A percentile compares a stretch with the other conserved stretches of the same genome.
phyloP scores from a whole-genome alignment of 2,113 vertebrate species.

The Osmerus eperlanus region DNA sequence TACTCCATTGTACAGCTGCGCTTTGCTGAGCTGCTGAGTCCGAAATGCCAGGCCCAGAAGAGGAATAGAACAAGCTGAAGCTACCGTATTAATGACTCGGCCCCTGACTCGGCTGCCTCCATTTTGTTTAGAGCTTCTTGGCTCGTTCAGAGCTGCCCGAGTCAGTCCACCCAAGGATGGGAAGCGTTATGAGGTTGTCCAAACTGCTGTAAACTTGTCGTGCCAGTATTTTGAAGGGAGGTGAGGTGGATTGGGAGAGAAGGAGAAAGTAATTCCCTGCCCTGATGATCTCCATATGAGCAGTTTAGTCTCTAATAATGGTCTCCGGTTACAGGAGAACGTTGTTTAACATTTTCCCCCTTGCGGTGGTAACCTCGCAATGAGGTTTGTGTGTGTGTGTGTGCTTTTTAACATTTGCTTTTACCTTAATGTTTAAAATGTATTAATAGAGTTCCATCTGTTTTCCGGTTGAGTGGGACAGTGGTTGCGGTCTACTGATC shows the following conservation, averaged over 20 bases:
- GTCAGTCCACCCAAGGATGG: conserved; percentile 40
- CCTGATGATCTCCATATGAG: conserved; percentile 68
- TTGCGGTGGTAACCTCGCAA: conserved; percentile 29
- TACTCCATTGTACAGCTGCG: too few relatives aligned
- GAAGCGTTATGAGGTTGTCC: conserved; percentile 56
- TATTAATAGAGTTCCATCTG: conserved; percentile 13
- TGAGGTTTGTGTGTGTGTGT: conserved; percentile 16
- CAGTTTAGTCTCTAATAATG: conserved; percentile 54
- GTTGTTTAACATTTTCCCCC: conserved; percentile 46
- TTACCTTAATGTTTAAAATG: conserved; percentile 9
- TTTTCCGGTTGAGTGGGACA: background rate
- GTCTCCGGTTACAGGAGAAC: conserved; percentile 58
- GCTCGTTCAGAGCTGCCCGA: conserved; percentile 28
- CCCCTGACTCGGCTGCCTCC: background rate
- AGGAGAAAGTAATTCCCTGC: conserved; percentile 51
- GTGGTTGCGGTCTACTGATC: background rate
- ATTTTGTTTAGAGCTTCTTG: conserved; percentile 37
- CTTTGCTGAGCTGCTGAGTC: too few relatives aligned
- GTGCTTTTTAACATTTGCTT: background rate
- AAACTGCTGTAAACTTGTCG: conserved; percentile 58
- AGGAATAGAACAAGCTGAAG: background rate
- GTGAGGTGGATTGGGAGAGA: conserved; percentile 42
- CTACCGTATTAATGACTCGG: background rate
- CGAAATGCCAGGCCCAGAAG: background rate
- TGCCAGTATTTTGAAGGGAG: conserved; percentile 53